A percentile compares a stretch with the other conserved stretches of the same genome.
Conservation (phyloP, 2,888 invertebrate genomes). For the Smittia sp. region DNA sequence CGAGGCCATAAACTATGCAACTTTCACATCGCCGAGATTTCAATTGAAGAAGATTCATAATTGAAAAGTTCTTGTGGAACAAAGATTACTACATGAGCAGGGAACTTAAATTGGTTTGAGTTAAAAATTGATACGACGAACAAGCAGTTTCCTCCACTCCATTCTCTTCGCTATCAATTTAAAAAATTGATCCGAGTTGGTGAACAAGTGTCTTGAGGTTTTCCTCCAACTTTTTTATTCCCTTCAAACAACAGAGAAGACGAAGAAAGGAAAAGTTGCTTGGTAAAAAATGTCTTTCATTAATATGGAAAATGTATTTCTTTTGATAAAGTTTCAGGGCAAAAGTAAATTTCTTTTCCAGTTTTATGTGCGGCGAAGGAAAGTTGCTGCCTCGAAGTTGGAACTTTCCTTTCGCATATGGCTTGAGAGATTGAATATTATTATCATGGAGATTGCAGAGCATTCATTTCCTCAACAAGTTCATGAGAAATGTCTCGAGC, state of each 20-base stretch:
- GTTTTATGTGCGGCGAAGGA: neutral
- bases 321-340: neutral
- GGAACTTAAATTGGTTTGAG: neutral
- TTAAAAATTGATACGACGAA: neutral
- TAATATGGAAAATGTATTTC: constrained; percentile 4
- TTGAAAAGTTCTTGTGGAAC: constrained; percentile 2
- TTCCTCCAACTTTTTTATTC: neutral
- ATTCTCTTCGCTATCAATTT: neutral
- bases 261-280: neutral
- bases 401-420: no score
- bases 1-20: no score
- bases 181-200: neutral
- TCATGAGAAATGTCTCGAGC: no score
- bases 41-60: neutral
- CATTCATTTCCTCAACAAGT: no score
- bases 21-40: no score
- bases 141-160: neutral
- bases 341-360: neutral
- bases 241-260: neutral
- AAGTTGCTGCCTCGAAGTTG: neutral
- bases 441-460: no score
- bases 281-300: neutral
- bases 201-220: neutral
- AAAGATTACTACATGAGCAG: neutral
- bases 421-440: no score